phyloP scores from a whole-genome alignment of 2,888 invertebrate genomes.

The Spodoptera picta region DNA sequence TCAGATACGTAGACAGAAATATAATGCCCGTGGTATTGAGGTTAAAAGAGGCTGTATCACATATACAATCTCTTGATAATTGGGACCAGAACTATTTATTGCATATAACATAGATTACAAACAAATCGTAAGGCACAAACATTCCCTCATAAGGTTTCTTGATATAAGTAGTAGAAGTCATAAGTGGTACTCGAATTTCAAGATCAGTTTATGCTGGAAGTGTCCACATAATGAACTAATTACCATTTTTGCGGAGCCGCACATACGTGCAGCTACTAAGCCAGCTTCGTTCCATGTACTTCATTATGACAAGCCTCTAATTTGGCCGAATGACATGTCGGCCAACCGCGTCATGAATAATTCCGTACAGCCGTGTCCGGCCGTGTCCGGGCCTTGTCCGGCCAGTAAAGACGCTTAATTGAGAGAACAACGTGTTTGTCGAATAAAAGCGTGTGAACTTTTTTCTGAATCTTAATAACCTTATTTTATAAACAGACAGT shows the following conservation, averaged over 20 bases:
- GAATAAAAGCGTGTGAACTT: conserved; percentile 79
- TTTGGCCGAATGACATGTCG: conserved; percentile 72
- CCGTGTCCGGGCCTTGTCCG: conserved; percentile 77
- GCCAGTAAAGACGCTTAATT: conserved; percentile 81
- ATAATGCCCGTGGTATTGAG: too few relatives aligned
- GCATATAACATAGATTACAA: too few relatives aligned
- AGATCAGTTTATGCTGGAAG: conserved; percentile 26
- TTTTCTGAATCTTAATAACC: conserved; percentile 73
- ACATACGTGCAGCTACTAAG: conserved; percentile 46
- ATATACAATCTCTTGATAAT: too few relatives aligned
- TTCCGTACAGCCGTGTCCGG: conserved; percentile 66
- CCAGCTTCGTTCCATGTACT: conserved; percentile 47
- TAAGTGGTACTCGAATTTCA: neutral
- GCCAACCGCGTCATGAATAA: conserved; percentile 80
- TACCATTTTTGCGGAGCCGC: conserved; percentile 50
- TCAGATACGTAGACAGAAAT: too few relatives aligned
- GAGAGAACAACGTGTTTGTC: conserved; percentile 81
- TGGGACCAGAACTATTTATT: too few relatives aligned
- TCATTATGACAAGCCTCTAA: conserved; percentile 66
- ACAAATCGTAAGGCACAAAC: too few relatives aligned
- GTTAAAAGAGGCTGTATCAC: too few relatives aligned
- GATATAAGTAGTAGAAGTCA: too few relatives aligned
- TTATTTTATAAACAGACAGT: conserved; percentile 56
- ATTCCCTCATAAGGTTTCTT: too few relatives aligned
- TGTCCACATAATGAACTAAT: conserved; percentile 51